Evolutionary conservation across 2,797 vertebrate species (phyloP).

Genomic region (Sebastes minor): DNA sequence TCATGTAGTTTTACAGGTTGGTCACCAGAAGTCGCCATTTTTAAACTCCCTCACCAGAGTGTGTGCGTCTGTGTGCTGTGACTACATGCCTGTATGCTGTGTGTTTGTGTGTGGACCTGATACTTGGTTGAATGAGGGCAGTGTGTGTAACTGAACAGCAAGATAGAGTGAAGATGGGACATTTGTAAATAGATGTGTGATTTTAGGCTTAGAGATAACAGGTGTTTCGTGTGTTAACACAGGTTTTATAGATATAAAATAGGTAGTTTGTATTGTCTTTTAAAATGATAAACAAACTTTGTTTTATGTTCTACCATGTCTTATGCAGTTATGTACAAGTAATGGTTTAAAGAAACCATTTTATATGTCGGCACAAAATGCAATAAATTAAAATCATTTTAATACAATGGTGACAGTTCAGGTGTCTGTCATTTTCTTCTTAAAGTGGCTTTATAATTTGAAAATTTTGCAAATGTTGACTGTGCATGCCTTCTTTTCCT

Average conservation of each 20-base stretch:
- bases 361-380: constrained; percentile 92
- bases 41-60: constrained; percentile 26
- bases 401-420: constrained; percentile 21
- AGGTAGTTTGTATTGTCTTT: constrained; percentile 79
- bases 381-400: constrained; percentile 68
- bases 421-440: background rate
- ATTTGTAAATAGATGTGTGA: constrained; percentile 71
- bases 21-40: constrained; percentile 45
- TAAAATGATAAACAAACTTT: constrained; percentile 66
- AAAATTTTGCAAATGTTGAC: background rate
- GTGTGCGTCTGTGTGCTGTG: background rate
- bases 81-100: background rate
- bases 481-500: background rate
- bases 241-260: constrained; percentile 72
- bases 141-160: constrained; percentile 25
- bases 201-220: constrained; percentile 67
- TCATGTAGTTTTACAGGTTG: constrained; percentile 22
- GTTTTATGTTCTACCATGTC: constrained; percentile 70
- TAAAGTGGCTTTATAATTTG: background rate
- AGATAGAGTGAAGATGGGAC: constrained; percentile 25
- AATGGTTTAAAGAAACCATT: constrained; percentile 87
- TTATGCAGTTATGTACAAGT: constrained; percentile 82
- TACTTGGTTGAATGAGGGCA: constrained; percentile 8
- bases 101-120: background rate
- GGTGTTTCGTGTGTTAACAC: constrained; percentile 81